Evolutionary conservation across 2,113 vertebrate genomes (phyloP).

Genomic region (Hyaena hyaena): DNA sequence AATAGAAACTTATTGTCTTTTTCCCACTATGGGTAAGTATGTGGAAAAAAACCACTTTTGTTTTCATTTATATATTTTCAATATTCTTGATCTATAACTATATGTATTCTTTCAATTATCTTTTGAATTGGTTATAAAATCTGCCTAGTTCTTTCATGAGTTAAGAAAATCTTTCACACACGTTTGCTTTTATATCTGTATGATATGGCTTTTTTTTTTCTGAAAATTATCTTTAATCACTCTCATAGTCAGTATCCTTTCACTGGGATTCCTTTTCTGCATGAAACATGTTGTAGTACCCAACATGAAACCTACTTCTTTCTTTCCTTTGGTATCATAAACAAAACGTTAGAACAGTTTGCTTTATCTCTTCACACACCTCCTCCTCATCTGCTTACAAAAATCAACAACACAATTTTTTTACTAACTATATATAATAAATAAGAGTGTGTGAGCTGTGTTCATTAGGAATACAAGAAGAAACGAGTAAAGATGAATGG

Average conservation of each 20-base stretch:
- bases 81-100: not conserved
- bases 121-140: not conserved
- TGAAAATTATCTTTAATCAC: not conserved
- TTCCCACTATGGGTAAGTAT: not conserved
- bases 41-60: not conserved
- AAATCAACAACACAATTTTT: not conserved
- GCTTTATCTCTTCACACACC: not conserved
- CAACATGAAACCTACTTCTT: not conserved
- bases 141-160: not conserved
- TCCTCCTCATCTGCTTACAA: not conserved
- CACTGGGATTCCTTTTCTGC: not conserved
- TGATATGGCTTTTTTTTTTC: not conserved
- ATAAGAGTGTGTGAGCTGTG: not conserved
- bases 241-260: not conserved
- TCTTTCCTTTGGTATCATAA: not conserved
- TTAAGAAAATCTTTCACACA: not conserved
- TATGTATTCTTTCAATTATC: not conserved
- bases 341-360: not conserved
- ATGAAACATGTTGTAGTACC: not conserved
- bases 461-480: not conserved
- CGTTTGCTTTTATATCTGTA: not conserved
- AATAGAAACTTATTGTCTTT: not conserved
- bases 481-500: not conserved
- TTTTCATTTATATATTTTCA: not conserved
- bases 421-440: not conserved